Conservation (phyloP, 2,113 vertebrate genomes). For the Microcebus ravelobensis region DNA sequence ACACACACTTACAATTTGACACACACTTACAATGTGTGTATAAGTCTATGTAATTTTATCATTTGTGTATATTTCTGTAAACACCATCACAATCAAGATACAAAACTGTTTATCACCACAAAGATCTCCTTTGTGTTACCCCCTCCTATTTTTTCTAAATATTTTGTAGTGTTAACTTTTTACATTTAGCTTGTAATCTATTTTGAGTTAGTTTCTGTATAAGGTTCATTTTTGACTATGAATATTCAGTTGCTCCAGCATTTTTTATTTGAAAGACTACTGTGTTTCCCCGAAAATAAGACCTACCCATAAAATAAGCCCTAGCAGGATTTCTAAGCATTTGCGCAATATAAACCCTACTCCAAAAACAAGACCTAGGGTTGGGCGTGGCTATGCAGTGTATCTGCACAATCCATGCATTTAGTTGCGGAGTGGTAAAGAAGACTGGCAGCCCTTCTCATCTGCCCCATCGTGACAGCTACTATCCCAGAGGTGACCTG, state of each 20-base stretch:
- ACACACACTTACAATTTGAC: too few species aligned
- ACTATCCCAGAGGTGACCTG: too few species aligned
- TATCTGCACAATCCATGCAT: too few species aligned
- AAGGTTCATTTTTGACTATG: background rate
- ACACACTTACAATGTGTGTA: background rate
- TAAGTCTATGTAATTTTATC: background rate
- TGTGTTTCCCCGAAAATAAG: too few species aligned
- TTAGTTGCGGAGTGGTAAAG: too few species aligned
- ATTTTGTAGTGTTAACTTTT: background rate
- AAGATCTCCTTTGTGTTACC: background rate
- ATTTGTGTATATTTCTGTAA: background rate
- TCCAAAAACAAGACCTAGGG: too few species aligned
- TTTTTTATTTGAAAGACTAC: background rate
- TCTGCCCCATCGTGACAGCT: too few species aligned
- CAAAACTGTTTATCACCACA: background rate
- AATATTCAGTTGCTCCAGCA: background rate
- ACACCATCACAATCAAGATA: background rate
- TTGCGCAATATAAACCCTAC: too few species aligned
- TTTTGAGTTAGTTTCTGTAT: background rate
- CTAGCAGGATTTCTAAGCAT: too few species aligned
- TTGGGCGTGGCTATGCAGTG: too few species aligned
- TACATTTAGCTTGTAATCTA: background rate
- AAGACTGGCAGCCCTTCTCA: too few species aligned
- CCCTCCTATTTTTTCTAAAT: background rate
- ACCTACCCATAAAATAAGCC: too few species aligned